phyloP scores from a whole-genome alignment of 2,797 vertebrate species.

The Limnodromus scolopaceus region DNA sequence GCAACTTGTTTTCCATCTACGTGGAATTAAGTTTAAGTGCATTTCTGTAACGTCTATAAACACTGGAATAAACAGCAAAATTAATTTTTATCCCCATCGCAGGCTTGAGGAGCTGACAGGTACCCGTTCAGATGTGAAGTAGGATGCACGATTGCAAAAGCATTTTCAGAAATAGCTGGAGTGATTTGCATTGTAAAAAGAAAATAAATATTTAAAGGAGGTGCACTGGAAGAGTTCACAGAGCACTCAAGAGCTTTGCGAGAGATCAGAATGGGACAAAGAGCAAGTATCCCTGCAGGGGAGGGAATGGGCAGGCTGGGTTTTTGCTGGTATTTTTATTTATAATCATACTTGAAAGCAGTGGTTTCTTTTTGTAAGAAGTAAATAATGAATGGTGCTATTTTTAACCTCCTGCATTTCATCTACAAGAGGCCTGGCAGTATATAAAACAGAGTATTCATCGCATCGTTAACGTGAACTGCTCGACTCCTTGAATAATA shows the following conservation, averaged over 20 bases:
- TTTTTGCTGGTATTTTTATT: constrained; percentile 17
- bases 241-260: not conserved
- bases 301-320: not conserved
- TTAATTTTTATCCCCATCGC: not conserved
- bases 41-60: not conserved
- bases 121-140: not conserved
- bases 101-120: not conserved
- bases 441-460: not conserved
- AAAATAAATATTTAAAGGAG: not conserved
- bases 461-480: not conserved
- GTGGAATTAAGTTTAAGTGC: not conserved
- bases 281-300: constrained; percentile 9
- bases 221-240: not conserved
- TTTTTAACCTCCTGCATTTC: constrained; percentile 52
- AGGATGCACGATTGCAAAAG: not conserved
- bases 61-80: not conserved
- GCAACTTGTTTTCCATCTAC: not conserved
- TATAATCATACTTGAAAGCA: constrained; percentile 33
- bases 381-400: constrained; percentile 54
- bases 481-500: not conserved
- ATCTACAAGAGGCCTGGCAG: not conserved
- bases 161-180: not conserved
- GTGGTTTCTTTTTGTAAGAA: not conserved
- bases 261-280: constrained; percentile 14
- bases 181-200: not conserved